Conservation (phyloP, 2,113 vertebrate species). For the Antechinus stuartii region DNA sequence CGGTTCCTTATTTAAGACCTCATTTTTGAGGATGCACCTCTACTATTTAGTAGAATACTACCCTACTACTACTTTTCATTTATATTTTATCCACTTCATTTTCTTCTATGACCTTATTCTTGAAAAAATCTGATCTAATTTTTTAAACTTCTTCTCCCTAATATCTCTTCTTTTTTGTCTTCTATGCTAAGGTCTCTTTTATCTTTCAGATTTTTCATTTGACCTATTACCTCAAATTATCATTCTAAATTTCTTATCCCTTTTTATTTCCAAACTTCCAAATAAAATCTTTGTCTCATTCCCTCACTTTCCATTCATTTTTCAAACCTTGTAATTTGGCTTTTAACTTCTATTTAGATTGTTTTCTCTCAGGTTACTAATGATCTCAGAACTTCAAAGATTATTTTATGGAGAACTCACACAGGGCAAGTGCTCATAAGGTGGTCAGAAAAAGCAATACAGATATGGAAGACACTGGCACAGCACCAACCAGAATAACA, state of each 20-base stretch:
- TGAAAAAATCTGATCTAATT: rapidly evolving
- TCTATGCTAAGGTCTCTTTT: background rate
- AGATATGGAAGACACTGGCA: too few species aligned
- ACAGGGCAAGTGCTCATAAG: too few species aligned
- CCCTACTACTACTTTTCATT: too few species aligned
- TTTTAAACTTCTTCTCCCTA: background rate
- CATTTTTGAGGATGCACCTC: background rate
- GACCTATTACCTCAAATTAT: too few species aligned
- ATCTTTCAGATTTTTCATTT: too few species aligned
- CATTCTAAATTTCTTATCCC: background rate
- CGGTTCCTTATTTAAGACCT: background rate
- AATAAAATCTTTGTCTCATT: background rate
- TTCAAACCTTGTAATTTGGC: background rate
- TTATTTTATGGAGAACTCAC: too few species aligned
- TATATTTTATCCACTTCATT: background rate
- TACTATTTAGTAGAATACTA: background rate
- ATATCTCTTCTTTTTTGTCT: background rate
- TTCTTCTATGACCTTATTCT: background rate
- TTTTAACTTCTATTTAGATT: background rate
- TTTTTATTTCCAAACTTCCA: background rate
- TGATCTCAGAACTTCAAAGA: background rate
- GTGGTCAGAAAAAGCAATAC: too few species aligned
- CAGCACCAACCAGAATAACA: too few species aligned
- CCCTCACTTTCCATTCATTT: background rate
- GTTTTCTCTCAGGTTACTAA: background rate